Conservation (phyloP, 2,113 vertebrate species). For the Psophia crepitans region DNA sequence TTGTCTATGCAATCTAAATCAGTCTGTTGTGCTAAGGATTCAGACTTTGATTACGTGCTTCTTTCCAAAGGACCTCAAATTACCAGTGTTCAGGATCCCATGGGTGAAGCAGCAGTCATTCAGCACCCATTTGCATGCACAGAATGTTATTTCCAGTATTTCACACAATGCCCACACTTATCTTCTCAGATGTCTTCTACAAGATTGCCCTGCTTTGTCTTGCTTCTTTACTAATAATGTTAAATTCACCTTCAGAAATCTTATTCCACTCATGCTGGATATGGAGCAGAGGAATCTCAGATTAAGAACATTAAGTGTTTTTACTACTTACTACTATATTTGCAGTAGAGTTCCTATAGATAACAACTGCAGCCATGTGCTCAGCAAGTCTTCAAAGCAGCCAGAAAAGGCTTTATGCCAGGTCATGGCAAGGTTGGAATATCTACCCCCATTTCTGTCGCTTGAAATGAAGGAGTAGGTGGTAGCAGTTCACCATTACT, state of each 20-base stretch:
- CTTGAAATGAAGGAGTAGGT: neutral
- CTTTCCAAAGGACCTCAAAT: neutral
- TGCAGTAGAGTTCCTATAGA: neutral
- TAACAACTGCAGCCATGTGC: neutral
- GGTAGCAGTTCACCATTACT: neutral
- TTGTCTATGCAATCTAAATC: neutral
- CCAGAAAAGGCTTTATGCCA: neutral
- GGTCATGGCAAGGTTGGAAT: neutral
- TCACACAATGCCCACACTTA: conserved; percentile 31
- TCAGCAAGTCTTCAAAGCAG: neutral
- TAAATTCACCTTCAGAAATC: conserved; percentile 25
- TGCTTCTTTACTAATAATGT: neutral
- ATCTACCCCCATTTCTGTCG: neutral
- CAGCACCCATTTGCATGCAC: neutral
- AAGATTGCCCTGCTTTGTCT: neutral
- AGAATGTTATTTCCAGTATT: conserved; percentile 27
- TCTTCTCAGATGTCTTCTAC: neutral
- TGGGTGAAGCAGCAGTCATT: neutral
- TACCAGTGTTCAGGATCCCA: neutral
- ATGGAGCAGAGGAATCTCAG: neutral
- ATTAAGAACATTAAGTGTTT: neutral
- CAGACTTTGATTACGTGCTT: neutral
- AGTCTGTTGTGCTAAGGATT: neutral
- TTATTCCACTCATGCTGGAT: neutral
- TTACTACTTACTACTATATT: neutral